Conservation (phyloP, 2,888 invertebrate species). For the Andrena bucephala region DNA sequence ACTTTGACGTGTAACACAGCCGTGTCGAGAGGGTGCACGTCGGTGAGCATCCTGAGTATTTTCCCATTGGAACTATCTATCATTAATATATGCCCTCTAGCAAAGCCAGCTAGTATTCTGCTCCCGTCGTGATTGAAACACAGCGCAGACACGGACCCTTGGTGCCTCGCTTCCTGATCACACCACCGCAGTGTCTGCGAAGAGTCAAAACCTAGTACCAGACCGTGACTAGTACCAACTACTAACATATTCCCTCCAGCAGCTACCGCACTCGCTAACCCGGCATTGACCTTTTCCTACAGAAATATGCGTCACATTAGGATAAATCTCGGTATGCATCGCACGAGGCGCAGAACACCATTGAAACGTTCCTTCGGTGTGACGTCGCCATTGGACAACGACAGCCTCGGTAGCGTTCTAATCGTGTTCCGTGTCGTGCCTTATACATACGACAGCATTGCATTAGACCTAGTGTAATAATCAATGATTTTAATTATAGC, state of each 20-base stretch:
- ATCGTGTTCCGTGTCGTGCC: too few relatives aligned
- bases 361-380: too few relatives aligned
- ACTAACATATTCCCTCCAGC: slow-evolving; percentile 92
- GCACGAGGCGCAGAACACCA: too few relatives aligned
- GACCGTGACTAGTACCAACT: slow-evolving; percentile 97
- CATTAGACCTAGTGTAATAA: slow-evolving; percentile 10
- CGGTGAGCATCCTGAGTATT: slow-evolving; percentile 90
- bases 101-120: slow-evolving; percentile 92
- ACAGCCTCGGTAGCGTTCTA: too few relatives aligned
- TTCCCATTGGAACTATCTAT: slow-evolving; percentile 94
- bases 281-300: slow-evolving; percentile 95
- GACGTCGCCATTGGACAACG: too few relatives aligned
- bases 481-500: slow-evolving; percentile 18
- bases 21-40: slow-evolving; percentile 93
- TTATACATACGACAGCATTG: background rate
- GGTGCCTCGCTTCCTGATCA: slow-evolving; percentile 90
- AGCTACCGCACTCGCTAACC: slow-evolving; percentile 94
- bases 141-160: slow-evolving; percentile 93
- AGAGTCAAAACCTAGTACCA: slow-evolving; percentile 93
- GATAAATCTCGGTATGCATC: background rate
- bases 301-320: slow-evolving; percentile 2
- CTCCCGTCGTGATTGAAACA: slow-evolving; percentile 95
- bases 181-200: slow-evolving; percentile 97
- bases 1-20: slow-evolving; percentile 92
- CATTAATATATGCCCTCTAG: slow-evolving; percentile 95